Evolutionary conservation across 2,888 invertebrate genomes (phyloP), one percentile per base, ranked within the genome.

Genomic region (Drosophila picticornis): DNA sequence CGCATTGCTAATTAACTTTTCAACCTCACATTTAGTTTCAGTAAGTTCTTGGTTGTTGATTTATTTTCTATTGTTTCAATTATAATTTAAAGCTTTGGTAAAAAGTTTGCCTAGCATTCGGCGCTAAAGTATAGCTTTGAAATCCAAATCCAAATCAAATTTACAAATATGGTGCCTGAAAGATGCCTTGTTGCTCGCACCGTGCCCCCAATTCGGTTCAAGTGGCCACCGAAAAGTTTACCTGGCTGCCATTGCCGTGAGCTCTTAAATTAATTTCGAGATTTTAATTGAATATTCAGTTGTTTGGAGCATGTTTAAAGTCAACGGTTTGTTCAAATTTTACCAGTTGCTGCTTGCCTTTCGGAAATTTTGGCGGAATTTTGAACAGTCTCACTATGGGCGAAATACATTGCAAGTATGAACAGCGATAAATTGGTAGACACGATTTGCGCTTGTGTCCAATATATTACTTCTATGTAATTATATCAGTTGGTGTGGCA

Each of bases 231-330:
- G 52, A 59, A 88, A 84, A 88, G 72, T 85, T 88, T 65, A 60
- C 71, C 63, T 73, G 65, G 25, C 55, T 62, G 51, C 53, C 60
- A 63, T 61, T 77, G 73, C 76, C 68, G 76, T 77, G 81, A 80
- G 82, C 77, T 80, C 74, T 80, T 82, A 80, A 84, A 88, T 81
- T 63, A 80, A 75, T 83, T 82, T 81, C 53, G 29, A 64, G 66
- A 81, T 88, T 86, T 85, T 86, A 88, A 85, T 88, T 88, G 84
- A 86, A 80, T 69, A 60, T 61, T 72, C 68, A 51, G 67, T 60
- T 55, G 57, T 53, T 70, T 61, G 40, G 13, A 64, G 63, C 60
- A 53, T 66, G 43, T 80, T 81, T 83, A 85, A 66, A 63, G 64
- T 58, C 38, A 56, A 60, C 51, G 48, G 58, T 51, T 32, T 53